Base-by-base conservation (phyloP, 2,797 vertebrate species). In the Cryptoprocta ferox region DNA sequence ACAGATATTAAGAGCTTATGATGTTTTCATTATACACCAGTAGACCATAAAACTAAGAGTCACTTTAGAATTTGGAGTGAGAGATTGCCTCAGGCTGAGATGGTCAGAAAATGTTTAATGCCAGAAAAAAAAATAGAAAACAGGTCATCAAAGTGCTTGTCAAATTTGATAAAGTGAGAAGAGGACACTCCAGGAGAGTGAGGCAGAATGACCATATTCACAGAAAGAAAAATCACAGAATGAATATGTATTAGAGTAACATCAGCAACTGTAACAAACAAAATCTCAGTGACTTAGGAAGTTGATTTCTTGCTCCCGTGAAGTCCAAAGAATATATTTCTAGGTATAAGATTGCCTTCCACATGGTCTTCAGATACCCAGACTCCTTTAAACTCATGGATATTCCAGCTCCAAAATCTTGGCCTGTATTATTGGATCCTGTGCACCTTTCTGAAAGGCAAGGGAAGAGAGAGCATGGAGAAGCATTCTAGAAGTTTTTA, bases 1-100 rank as follows among this genome's bases (percentile, higher is more conserved):
- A 81, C 35, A 81, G 30, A 4, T 93, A 42, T 83, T 97, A 93
- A 87, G 37, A 97, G 11, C 37, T 91, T 95, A 28, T 61, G 32
- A 96, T 89, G 30, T 90, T 96, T 97, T 95, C 83, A 81, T 95
- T 95, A 89, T 94, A 95, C 16, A 90, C 28, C 35, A 95, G 76
- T 68, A 92, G 61, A 79, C n/a, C 45, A 59, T 92, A 97, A 96
- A 89, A 37, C n/a, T 94, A 89, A 95, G 80, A 78, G 75, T 94
- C 79, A 48, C 30, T 95, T 92, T 59, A 93, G 89, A 97, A 89
- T 93, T 70, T 94, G 48, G 42, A 92, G 91, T 28, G n/a, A 83
- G 71, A 70, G 26, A 94, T 45, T 92, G 53, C 56, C 66, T 88
- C 71, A 65, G 39, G 76, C 75, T 94, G n/a, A 81, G 70, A 66